A percentile compares a stretch with the other conserved stretches of the same genome.
Evolutionary conservation across 2,113 vertebrate genomes (phyloP).

Genomic region (Chunga burmeisteri): DNA sequence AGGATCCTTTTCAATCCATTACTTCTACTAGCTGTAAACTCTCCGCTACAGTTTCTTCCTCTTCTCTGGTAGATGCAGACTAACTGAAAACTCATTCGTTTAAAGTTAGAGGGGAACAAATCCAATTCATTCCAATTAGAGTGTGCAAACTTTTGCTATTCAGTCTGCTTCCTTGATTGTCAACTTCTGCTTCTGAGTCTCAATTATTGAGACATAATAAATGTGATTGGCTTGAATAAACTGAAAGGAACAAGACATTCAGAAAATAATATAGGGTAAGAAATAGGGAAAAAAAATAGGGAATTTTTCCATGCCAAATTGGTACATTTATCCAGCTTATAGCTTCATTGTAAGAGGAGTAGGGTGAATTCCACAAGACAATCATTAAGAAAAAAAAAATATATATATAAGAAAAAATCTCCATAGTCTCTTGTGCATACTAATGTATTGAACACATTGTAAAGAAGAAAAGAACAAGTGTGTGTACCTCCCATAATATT

Average conservation of each 20-base stretch:
- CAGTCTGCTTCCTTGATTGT: not conserved
- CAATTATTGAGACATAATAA: not conserved
- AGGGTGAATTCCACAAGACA: not conserved
- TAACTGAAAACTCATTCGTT: not conserved
- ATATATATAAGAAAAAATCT: not conserved
- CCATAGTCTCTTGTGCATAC: not conserved
- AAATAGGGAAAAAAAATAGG: not conserved
- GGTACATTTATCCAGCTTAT: not conserved
- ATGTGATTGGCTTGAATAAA: not conserved
- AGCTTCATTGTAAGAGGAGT: not conserved
- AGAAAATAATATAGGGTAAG: not conserved
- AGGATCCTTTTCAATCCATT: conserved; percentile 29
- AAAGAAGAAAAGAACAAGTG: not conserved
- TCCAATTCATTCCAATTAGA: not conserved
- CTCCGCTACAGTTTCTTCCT: not conserved
- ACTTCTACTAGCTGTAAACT: not conserved
- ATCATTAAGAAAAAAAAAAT: not conserved
- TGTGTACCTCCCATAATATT: not conserved
- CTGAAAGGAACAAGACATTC: not conserved
- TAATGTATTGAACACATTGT: not conserved
- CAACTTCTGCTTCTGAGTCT: not conserved
- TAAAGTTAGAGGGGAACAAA: not conserved
- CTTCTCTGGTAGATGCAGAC: not conserved
- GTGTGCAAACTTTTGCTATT: not conserved
- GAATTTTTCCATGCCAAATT: not conserved